Base-by-base conservation (phyloP, 2,797 vertebrate species). In the Neosalanx taihuensis region DNA sequence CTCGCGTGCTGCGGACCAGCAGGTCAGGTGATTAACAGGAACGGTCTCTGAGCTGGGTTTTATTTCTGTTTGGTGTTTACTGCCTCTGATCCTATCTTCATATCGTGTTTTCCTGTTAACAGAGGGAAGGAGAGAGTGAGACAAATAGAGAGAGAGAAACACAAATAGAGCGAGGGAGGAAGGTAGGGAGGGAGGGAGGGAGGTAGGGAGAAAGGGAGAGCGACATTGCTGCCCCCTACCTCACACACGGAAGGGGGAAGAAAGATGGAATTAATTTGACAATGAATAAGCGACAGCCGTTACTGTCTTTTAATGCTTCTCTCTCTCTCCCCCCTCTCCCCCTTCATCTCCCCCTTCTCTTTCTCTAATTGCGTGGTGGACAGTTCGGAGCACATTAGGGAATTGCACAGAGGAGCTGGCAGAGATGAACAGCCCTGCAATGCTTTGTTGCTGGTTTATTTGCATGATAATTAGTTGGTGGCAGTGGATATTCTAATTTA, bases 201-300 rank as follows among this genome's bases (percentile, higher is more conserved):
- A 46, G 41, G 12, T 5, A 46, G 12, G 41, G 41, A 46, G 41
- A 46, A 46, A 18, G 51, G 77, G 84, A 84, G 81, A 89, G 79
- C 90, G 92, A 93, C 88, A 91, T 74, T 31, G 41, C 64, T 70
- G 79, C 63, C 9, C 75, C 89, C 73, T 74, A 79, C 85, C 78
- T 88, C 82, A 90, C 81, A 89, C 88, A 91, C 88, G 85, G 77
- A 74, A 76, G 79, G 85, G 82, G 46, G 41, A 71, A 79, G 77
- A 80, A 76, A 79, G 73, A 77, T 85, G 84, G 93, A 95, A 94
- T 95, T 94, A 94, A 96, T 95, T 87, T 95, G 93, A 96, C 93
- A 93, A 90, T 92, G 92, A 94, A 90, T 94, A 94, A 93, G 89
- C 91, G 92, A 91, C 89, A 90, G 90, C 85, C 84, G 77, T 89